These are phyloP conservation scores for Diabrotica balteata DNA, from an alignment of 2,888 invertebrate genomes.

Conservation along the genomic window DNA sequence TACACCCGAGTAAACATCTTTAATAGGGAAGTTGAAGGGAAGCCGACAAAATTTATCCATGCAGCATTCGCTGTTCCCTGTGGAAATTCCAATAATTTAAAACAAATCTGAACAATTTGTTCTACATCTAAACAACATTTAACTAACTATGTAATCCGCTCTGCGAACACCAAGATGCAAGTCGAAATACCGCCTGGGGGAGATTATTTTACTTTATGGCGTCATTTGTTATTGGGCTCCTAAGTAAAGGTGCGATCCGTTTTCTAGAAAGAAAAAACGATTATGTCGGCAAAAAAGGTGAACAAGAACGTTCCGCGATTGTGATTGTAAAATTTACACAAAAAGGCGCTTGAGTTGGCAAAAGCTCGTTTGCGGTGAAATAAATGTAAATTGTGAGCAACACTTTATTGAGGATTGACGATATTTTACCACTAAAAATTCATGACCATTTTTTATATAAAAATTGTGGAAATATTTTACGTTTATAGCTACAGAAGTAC, in stretches of 20 bases:
- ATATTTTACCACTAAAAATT: too few species aligned
- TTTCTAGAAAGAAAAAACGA: not conserved
- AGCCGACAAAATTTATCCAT: not conserved
- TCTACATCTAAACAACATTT: conserved; percentile 20
- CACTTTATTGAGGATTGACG: too few species aligned
- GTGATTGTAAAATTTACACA: too few species aligned
- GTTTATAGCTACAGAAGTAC: too few species aligned
- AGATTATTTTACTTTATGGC: conserved; percentile 27
- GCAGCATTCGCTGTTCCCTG: not conserved
- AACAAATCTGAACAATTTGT: conserved; percentile 20
- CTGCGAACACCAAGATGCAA: conserved; percentile 18
- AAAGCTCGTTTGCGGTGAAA: too few species aligned
- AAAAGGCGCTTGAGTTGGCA: too few species aligned
- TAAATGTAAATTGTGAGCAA: too few species aligned
- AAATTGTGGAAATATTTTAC: too few species aligned
- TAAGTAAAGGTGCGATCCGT: conserved; percentile 15
- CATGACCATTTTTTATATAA: too few species aligned
- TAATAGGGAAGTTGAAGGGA: not conserved
- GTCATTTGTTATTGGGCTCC: conserved; percentile 21
- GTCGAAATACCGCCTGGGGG: conserved; percentile 22
- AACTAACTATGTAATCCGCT: conserved; percentile 28
- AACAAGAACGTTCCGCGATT: too few species aligned
- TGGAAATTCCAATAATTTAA: conserved; percentile 25
- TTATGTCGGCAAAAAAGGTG: not conserved
- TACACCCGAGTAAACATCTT: too few species aligned